Percentiles rank a stretch among this genome's conserved stretches.
phyloP scores from a whole-genome alignment of 2,797 vertebrate genomes.

The Argya squamiceps region DNA sequence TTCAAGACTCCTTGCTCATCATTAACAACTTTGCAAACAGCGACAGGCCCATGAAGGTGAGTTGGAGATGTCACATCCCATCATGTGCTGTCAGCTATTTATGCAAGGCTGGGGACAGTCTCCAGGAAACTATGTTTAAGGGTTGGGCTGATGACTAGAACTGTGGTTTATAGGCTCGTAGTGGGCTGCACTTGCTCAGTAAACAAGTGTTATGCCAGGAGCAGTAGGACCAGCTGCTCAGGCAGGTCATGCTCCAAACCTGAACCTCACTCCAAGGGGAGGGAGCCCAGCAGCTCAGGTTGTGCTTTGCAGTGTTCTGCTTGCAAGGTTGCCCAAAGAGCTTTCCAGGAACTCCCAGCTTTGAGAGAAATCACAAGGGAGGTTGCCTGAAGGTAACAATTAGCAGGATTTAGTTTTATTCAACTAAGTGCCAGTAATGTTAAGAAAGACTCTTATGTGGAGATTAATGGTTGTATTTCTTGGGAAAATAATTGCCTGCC shows the following conservation, averaged over 20 bases:
- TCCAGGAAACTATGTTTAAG: not conserved
- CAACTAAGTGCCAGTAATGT: not conserved
- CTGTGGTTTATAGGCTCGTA: not conserved
- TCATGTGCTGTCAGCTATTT: not conserved
- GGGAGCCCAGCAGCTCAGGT: not conserved
- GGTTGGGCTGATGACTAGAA: not conserved
- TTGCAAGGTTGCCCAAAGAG: not conserved
- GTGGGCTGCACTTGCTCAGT: not conserved
- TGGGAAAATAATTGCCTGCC: not conserved
- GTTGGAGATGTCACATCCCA: not conserved
- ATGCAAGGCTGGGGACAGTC: not conserved
- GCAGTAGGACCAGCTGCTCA: not conserved
- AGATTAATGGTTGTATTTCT: not conserved
- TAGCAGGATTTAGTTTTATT: not conserved
- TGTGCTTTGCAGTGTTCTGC: not conserved
- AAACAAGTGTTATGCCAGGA: not conserved
- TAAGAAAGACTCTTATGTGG: not conserved
- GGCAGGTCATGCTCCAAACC: not conserved
- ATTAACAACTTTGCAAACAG: conserved; percentile 99
- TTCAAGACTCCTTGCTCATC: conserved; percentile 96
- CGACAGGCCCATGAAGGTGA: conserved; percentile 96
- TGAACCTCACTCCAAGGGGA: not conserved
- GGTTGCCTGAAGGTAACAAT: not conserved
- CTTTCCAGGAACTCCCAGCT: not conserved
- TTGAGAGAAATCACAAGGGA: not conserved